Percentiles rank a stretch among this genome's conserved stretches.
Evolutionary conservation across 2,888 invertebrate genomes (phyloP).

Genomic region (Dione juno): DNA sequence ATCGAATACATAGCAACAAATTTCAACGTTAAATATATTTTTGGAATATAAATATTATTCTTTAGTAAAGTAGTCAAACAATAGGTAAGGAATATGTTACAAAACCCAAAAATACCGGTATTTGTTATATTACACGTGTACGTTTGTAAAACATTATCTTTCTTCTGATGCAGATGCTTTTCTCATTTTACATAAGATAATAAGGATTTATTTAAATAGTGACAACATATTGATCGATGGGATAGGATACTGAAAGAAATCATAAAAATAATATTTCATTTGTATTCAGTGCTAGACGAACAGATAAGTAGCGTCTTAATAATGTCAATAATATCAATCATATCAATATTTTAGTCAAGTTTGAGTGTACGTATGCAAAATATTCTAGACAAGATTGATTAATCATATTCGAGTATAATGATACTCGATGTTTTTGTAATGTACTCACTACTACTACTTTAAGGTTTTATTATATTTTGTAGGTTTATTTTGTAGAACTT

Average conservation of each 20-base stretch:
- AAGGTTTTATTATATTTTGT: too few species aligned
- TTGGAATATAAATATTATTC: background rate
- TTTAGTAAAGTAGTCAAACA: background rate
- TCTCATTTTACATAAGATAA: background rate
- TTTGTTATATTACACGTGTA: too few species aligned
- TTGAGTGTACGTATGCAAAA: constrained; percentile 3
- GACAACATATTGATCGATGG: constrained; percentile 25
- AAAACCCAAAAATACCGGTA: too few species aligned
- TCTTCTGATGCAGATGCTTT: too few species aligned
- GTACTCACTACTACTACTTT: too few species aligned
- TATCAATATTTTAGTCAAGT: constrained; percentile 22
- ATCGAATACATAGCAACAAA: background rate
- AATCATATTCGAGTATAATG: background rate
- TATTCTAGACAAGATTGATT: constrained; percentile 7
- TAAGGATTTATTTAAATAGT: background rate
- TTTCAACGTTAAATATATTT: background rate
- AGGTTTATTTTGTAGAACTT: too few species aligned
- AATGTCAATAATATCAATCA: constrained; percentile 20
- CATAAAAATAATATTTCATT: constrained; percentile 30
- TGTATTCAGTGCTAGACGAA: constrained; percentile 10
- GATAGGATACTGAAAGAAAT: constrained; percentile 22
- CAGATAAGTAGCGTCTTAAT: constrained; percentile 23
- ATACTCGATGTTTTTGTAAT: too few species aligned
- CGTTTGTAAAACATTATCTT: too few species aligned
- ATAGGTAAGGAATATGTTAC: background rate